These are phyloP conservation scores for Trichonephila clavipes DNA, from an alignment of 1,140 invertebrate genomes.

Conservation along the genomic window DNA sequence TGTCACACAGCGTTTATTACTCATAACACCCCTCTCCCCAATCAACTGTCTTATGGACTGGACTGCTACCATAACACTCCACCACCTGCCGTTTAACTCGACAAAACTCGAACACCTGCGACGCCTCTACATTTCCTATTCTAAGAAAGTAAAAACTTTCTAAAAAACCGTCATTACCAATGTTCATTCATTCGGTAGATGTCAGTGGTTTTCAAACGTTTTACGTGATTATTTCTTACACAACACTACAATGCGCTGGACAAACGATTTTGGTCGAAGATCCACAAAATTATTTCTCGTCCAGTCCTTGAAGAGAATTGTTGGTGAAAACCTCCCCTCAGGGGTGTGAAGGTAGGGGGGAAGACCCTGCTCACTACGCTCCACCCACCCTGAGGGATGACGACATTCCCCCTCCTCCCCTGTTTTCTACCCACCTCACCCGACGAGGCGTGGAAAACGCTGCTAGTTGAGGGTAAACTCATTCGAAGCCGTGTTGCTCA, in stretches of 20 bases:
- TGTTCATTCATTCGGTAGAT: conserved; percentile 23
- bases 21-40: neutral
- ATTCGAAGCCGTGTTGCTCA: conserved; percentile 47
- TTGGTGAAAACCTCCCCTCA: conserved; percentile 19
- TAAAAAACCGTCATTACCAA: conserved; percentile 1
- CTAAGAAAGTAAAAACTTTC: neutral
- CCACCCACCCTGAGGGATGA: conserved; percentile 61
- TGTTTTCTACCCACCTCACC: neutral
- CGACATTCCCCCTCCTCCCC: conserved; percentile 17
- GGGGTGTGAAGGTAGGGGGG: conserved; percentile 18
- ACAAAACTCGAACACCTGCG: neutral
- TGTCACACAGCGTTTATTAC: conserved; percentile 22
- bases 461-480: conserved; percentile 16
- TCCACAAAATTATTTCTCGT: neutral
- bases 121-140: neutral
- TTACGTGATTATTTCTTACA: neutral
- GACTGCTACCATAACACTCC: neutral
- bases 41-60: neutral
- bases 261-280: neutral
- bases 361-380: conserved; percentile 30
- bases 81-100: conserved; percentile 25
- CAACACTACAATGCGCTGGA: neutral
- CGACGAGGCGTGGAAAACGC: conserved; percentile 60
- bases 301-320: neutral
- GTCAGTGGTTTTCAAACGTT: conserved; percentile 18